A percentile compares a stretch with the other conserved stretches of the same genome.
These are phyloP conservation scores for Ailurus styani DNA, from an alignment of 2,113 vertebrate species.

Conservation along the genomic window DNA sequence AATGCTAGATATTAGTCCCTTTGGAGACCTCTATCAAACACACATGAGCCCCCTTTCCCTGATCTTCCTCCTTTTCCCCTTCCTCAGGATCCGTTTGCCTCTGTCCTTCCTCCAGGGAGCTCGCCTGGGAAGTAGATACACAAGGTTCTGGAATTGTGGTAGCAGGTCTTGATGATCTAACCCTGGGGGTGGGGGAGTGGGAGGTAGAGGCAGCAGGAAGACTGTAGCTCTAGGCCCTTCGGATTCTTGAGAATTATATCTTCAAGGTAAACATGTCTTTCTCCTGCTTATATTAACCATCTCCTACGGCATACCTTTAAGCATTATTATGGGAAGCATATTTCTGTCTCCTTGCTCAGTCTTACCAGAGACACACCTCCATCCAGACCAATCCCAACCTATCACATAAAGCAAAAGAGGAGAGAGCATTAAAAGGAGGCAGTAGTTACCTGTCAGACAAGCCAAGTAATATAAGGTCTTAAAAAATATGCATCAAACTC, in stretches of 20 bases:
- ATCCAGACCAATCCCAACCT: background rate
- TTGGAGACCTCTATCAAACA: background rate
- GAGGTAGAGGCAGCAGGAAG: background rate
- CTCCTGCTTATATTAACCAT: background rate
- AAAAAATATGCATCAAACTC: background rate
- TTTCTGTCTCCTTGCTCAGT: background rate
- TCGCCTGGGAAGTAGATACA: background rate
- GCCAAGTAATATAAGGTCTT: background rate
- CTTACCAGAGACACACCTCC: background rate
- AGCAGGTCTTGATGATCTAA: background rate
- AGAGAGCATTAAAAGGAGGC: background rate
- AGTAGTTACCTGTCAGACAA: background rate
- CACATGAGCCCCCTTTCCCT: background rate
- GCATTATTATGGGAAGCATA: background rate
- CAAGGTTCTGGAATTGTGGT: background rate
- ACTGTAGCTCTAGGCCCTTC: background rate
- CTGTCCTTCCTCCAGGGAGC: background rate
- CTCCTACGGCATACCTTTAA: background rate
- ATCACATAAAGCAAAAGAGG: background rate
- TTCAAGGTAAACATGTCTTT: background rate
- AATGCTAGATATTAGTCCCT: background rate
- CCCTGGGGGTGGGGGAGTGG: too few relatives aligned
- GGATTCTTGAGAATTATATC: background rate
- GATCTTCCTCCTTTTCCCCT: background rate
- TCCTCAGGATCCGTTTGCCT: background rate